phyloP scores from a whole-genome alignment of 2,797 vertebrate genomes.

The Microctenopoma stevenorrisi region DNA sequence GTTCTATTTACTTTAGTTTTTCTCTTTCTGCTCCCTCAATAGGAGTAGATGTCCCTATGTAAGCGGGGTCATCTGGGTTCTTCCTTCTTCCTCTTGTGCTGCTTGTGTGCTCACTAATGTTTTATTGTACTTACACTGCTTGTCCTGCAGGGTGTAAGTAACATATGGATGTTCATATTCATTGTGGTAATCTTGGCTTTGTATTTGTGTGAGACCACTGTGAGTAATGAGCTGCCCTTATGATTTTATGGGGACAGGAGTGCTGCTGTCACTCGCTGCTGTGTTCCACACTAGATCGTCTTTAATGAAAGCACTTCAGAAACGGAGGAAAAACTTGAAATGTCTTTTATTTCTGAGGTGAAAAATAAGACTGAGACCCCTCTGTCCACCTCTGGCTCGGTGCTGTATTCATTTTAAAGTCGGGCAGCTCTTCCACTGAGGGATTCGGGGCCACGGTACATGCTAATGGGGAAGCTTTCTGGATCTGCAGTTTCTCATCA shows the following conservation, averaged over 20 bases:
- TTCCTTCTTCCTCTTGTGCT: background rate
- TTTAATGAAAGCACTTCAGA: slow-evolving; percentile 18
- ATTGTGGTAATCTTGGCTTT: background rate
- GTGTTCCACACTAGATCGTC: background rate
- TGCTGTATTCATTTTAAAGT: slow-evolving; percentile 39
- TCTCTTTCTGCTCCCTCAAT: too few relatives aligned
- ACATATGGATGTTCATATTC: background rate
- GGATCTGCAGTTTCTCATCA: slow-evolving; percentile 48
- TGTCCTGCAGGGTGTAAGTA: background rate
- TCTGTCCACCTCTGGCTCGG: slow-evolving; percentile 35
- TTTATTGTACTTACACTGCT: background rate
- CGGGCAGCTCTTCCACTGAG: slow-evolving; percentile 35
- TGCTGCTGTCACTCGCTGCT: background rate
- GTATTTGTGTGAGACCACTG: slow-evolving; percentile 4
- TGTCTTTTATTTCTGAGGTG: slow-evolving; percentile 19
- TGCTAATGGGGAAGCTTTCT: slow-evolving; percentile 39
- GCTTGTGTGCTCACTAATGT: background rate
- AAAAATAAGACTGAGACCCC: slow-evolving; percentile 21
- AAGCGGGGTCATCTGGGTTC: too few relatives aligned
- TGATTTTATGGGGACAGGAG: slow-evolving; percentile 17
- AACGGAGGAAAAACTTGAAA: slow-evolving; percentile 8
- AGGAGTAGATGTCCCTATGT: too few relatives aligned
- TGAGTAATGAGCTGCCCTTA: slow-evolving; percentile 10
- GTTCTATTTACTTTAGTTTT: too few relatives aligned
- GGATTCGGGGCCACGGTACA: slow-evolving; percentile 34